Evolutionary conservation across 2,113 vertebrate genomes (phyloP), one percentile per base, ranked within the genome.

Genomic region (Phyllostomus discolor): DNA sequence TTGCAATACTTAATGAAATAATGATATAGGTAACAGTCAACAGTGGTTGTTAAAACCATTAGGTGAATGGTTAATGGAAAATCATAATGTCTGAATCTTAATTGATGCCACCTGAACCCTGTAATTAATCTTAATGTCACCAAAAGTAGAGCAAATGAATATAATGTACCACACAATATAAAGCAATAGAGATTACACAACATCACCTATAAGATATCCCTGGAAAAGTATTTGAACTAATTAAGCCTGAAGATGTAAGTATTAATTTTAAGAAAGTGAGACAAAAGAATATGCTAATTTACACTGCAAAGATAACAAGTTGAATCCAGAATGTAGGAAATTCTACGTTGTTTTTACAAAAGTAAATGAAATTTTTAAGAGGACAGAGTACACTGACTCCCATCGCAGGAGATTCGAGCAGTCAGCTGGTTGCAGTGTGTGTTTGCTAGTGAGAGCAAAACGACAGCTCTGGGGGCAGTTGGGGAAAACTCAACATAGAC

Each of bases 71-170:
- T 73, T 94, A 95, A 92, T 88, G 81, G 78, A 57, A 94, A 96
- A 82, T 91, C 94, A 79, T 79, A 94, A 86, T 91, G 54, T 54
- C 38, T 84, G 43, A 9, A 73, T 92, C 50, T 35, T 33, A 90
- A 48, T 5, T 38, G 88, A 94, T 9, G 82, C 33, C 78, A 91
- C 35, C 81, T 92, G 88, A 94, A 54, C 33, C 54, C 48, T 85
- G 46, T 93, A 90, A 95, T 95, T 95, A 96, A 90, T 91, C 73
- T 93, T 69, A 96, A 82, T 64, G 20, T 92, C 54, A 90, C 62
- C 57, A 67, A 85, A 96, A 84, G 43, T 62, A 82, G 89, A 79
- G 46, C 48, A 83, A 81, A 89, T 2, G 84, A 41, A 43, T 85
- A 96, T 73, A 38, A 88, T 52, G 35, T 46, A 1, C 28, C 59